Evolutionary conservation across 1,140 invertebrate genomes (phyloP).

Genomic region (Diorhabda carinulata): DNA sequence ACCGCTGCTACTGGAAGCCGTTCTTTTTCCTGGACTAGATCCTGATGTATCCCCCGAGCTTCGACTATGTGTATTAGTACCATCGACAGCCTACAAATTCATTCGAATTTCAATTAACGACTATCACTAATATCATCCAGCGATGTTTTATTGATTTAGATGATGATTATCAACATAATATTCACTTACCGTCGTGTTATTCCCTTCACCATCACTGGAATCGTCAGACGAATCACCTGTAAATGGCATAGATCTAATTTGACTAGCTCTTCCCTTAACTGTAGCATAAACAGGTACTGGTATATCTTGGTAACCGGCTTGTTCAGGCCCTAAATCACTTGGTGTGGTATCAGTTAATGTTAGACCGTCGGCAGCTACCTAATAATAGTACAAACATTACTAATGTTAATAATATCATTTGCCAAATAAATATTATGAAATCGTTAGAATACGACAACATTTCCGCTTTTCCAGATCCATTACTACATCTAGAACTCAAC

Average conservation of each 20-base stretch:
- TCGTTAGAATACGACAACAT: too few relatives aligned
- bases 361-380: slow-evolving; percentile 82
- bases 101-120: slow-evolving; percentile 10
- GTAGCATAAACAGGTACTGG: slow-evolving; percentile 93
- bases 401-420: too few relatives aligned
- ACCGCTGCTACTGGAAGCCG: slow-evolving; percentile 64
- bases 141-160: too few relatives aligned
- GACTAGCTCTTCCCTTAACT: slow-evolving; percentile 91
- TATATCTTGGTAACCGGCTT: slow-evolving; percentile 75
- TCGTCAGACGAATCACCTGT: slow-evolving; percentile 93
- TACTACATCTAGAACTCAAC: too few relatives aligned
- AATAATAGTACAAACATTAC: slow-evolving; percentile 4
- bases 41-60: slow-evolving; percentile 80
- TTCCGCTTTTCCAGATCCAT: too few relatives aligned
- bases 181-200: slow-evolving; percentile 55
- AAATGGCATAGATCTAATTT: slow-evolving; percentile 93
- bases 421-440: too few relatives aligned
- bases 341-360: slow-evolving; percentile 50
- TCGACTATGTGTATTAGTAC: slow-evolving; percentile 68
- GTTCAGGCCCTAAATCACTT: slow-evolving; percentile 50
- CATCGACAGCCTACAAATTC: slow-evolving; percentile 40
- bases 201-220: slow-evolving; percentile 88
- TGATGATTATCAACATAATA: background rate
- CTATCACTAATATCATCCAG: too few relatives aligned
- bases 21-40: slow-evolving; percentile 77